These are phyloP conservation scores for Chondrilla cf. caribensis DNA, from an alignment of 37 sponge, comb jelly and placozoan species.

Conservation along the genomic window DNA sequence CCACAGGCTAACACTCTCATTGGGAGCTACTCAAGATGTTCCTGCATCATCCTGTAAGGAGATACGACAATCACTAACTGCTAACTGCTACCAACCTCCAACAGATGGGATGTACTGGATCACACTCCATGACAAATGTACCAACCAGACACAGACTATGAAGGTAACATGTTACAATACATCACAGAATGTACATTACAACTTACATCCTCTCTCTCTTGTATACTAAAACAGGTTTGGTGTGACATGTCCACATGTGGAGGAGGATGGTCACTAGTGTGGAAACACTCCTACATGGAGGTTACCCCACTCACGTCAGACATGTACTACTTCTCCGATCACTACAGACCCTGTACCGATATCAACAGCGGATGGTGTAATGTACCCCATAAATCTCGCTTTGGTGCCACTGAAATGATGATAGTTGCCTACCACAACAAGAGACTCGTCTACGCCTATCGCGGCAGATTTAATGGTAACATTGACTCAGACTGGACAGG, in stretches of 20 bases:
- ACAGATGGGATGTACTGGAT: too few species aligned
- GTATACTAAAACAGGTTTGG: neutral
- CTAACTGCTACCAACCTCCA: too few species aligned
- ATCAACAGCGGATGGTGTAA: slow-evolving; percentile 12
- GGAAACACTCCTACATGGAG: slow-evolving; percentile 15
- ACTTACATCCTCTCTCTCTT: too few species aligned
- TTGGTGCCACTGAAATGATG: slow-evolving; percentile 25
- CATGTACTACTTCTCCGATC: neutral
- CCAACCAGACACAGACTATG: too few species aligned
- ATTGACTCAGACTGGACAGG: slow-evolving; percentile 31
- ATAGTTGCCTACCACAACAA: slow-evolving; percentile 32
- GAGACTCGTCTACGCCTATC: slow-evolving; percentile 21
- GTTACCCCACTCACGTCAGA: neutral
- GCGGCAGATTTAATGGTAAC: slow-evolving; percentile 13
- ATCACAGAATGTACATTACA: too few species aligned
- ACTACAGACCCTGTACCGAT: neutral
- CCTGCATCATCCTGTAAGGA: too few species aligned
- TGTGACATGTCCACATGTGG: slow-evolving; percentile 12
- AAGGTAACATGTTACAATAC: too few species aligned
- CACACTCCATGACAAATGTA: too few species aligned
- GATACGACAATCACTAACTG: too few species aligned
- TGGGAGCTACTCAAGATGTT: too few species aligned
- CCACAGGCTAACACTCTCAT: too few species aligned
- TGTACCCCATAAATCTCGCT: neutral
- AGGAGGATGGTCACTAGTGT: slow-evolving; percentile 10